These are phyloP conservation scores for Alca torda DNA, from an alignment of 2,797 vertebrate genomes.

Conservation along the genomic window DNA sequence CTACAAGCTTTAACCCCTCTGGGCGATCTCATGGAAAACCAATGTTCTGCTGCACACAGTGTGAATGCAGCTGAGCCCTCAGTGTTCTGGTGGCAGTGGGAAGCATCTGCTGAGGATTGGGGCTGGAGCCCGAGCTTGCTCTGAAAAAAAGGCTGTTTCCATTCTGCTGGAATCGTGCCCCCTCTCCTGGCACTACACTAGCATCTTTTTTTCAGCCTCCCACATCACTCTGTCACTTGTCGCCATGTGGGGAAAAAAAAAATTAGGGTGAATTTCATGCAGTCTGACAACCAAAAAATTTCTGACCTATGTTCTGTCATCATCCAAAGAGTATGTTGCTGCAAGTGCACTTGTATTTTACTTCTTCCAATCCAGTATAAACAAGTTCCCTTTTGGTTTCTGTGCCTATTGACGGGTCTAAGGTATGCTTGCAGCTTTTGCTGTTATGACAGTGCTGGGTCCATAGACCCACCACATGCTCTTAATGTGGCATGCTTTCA, in stretches of 20 bases:
- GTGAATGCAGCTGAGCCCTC: neutral
- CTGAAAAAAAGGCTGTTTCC: neutral
- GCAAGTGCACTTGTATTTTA: neutral
- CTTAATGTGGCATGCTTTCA: neutral
- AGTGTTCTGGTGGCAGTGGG: fast-evolving
- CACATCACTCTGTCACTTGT: neutral
- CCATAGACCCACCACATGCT: neutral
- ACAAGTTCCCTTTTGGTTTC: neutral
- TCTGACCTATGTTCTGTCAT: neutral
- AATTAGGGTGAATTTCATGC: neutral
- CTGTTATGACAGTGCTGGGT: neutral
- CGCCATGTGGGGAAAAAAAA: neutral
- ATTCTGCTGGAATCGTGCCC: neutral
- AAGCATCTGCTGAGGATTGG: neutral
- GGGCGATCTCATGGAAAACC: neutral
- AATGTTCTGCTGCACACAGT: neutral
- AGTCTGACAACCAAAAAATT: neutral
- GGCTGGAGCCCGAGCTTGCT: neutral
- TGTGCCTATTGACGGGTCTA: neutral
- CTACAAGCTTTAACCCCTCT: neutral
- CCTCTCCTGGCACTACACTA: neutral
- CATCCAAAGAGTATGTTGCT: neutral
- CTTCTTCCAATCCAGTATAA: too few relatives aligned
- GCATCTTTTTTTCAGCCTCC: neutral
- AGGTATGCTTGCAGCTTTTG: neutral